These are phyloP conservation scores for Stenchaetothrips biformis DNA, from an alignment of 2,888 invertebrate genomes.

Conservation along the genomic window DNA sequence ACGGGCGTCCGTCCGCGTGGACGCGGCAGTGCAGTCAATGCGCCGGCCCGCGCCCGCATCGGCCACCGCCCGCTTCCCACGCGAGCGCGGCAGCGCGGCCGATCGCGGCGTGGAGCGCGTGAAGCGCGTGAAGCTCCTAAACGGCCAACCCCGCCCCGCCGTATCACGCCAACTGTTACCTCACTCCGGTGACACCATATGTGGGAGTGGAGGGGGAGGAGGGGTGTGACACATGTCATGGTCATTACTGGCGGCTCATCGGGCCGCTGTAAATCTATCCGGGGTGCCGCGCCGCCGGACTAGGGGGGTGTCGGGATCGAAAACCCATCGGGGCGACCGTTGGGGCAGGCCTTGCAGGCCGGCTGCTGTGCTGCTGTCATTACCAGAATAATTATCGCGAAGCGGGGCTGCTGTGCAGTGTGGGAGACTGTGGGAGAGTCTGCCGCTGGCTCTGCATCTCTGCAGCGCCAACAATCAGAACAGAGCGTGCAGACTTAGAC, in stretches of 20 bases:
- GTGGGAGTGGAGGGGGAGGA: not conserved
- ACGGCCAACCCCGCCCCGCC: not conserved
- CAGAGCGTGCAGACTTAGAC: no score
- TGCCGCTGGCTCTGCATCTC: no score
- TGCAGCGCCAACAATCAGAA: no score
- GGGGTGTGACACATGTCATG: not conserved
- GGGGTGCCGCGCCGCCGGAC: no score
- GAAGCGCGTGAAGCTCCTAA: slow-evolving; percentile 10
- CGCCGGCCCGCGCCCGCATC: not conserved
- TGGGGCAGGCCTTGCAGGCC: no score
- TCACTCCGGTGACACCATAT: slow-evolving; percentile 8
- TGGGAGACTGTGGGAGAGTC: no score
- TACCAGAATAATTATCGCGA: no score
- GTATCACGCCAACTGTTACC: not conserved
- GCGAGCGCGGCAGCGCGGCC: not conserved
- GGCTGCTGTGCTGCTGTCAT: no score
- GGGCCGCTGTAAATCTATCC: slow-evolving; percentile 6
- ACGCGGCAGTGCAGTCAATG: not conserved
- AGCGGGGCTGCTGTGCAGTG: no score
- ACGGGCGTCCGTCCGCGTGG: no score
- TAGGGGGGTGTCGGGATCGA: no score
- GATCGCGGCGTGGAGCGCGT: not conserved
- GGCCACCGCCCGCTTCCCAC: not conserved
- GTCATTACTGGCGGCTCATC: slow-evolving; percentile 15
- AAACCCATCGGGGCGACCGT: no score